phyloP scores from a whole-genome alignment of 1,140 invertebrate species.

The Centruroides vittatus region DNA sequence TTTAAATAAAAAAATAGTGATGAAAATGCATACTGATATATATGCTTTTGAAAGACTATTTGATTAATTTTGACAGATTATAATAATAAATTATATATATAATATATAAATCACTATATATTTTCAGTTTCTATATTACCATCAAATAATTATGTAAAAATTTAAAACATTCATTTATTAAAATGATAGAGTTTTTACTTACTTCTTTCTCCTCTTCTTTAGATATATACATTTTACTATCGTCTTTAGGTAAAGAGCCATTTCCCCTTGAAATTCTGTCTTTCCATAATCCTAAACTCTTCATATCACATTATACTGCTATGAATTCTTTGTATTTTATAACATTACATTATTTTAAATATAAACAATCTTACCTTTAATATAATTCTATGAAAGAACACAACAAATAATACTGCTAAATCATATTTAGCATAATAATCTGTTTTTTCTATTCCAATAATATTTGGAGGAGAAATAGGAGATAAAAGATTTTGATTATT shows the following conservation, averaged over 20 bases:
- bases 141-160: no score
- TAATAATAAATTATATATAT: no score
- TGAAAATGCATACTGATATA: no score
- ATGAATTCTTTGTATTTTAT: slow-evolving; percentile 3
- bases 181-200: no score
- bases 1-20: no score
- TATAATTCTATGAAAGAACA: slow-evolving; percentile 89
- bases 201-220: slow-evolving; percentile 2
- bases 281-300: slow-evolving; percentile 84
- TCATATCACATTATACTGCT: slow-evolving; percentile 27
- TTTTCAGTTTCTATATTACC: no score
- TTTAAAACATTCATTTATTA: no score
- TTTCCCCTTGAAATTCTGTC: slow-evolving; percentile 32
- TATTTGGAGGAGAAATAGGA: slow-evolving; percentile 22
- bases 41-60: no score
- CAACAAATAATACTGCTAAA: slow-evolving; percentile 69
- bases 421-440: slow-evolving; percentile 74
- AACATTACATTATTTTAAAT: slow-evolving; percentile 12
- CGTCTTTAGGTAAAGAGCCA: slow-evolving; percentile 10
- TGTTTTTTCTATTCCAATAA: slow-evolving; percentile 80
- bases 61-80: no score
- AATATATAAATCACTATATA: no score
- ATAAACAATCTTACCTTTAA: slow-evolving; percentile 27
- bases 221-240: background rate
- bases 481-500: slow-evolving; percentile 34